These are phyloP conservation scores for Choloepus didactylus DNA, from an alignment of 2,797 vertebrate species.

Conservation along the genomic window DNA sequence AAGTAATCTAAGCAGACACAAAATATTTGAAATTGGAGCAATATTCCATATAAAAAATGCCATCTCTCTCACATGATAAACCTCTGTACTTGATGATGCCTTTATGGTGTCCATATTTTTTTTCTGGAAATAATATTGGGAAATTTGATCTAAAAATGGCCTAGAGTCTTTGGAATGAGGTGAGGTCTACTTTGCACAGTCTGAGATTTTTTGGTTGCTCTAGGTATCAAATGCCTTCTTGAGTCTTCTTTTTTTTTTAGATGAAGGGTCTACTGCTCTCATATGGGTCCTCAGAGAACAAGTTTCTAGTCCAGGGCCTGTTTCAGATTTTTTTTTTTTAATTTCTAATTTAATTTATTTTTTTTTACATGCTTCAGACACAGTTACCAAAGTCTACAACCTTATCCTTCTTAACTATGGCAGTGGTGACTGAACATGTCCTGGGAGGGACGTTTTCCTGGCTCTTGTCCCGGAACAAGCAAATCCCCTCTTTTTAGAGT, in stretches of 20 bases:
- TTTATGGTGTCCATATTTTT: neutral
- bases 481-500: constrained; percentile 12
- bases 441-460: neutral
- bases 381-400: neutral
- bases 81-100: neutral
- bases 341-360: neutral
- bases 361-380: neutral
- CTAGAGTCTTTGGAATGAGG: neutral
- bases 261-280: neutral
- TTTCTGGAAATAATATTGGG: constrained; percentile 7
- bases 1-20: neutral
- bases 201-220: neutral
- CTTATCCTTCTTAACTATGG: neutral
- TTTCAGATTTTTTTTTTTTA: neutral
- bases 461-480: neutral
- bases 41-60: neutral
- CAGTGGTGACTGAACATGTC: neutral
- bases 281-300: neutral
- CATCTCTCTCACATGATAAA: neutral
- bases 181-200: neutral
- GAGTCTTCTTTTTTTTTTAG: neutral
- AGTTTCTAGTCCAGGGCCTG: neutral
- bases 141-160: neutral
- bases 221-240: neutral
- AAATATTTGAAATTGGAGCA: constrained; percentile 22